Conservation (phyloP, 1,140 invertebrate species). For the Drosophila murphyi region DNA sequence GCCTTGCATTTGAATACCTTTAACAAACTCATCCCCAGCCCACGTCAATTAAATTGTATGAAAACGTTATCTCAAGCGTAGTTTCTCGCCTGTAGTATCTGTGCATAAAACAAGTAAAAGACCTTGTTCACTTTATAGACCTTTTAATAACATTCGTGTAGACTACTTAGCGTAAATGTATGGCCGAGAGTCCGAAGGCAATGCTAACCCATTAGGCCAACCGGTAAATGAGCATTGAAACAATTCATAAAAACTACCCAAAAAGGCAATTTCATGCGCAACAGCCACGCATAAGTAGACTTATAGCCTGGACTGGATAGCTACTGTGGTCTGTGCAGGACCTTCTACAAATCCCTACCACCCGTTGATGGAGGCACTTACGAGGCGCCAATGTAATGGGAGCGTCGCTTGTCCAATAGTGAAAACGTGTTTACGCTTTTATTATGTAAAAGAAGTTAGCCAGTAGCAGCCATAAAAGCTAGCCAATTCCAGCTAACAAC, state of each 20-base stretch:
- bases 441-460: conserved; percentile 70
- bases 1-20: too few relatives aligned
- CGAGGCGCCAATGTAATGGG: conserved; percentile 65
- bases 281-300: conserved; percentile 63
- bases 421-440: conserved; percentile 83
- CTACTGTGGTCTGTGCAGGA: background rate
- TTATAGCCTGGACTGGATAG: too few relatives aligned
- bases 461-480: conserved; percentile 43
- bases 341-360: background rate
- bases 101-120: conserved; percentile 42
- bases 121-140: conserved; percentile 63
- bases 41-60: too few relatives aligned
- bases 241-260: conserved; percentile 79
- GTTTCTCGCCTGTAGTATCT: background rate
- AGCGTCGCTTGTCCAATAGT: conserved; percentile 61
- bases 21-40: too few relatives aligned
- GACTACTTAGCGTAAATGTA: conserved; percentile 22
- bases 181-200: conserved; percentile 41
- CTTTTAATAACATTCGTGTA: conserved; percentile 35
- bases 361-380: conserved; percentile 16
- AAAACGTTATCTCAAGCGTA: conserved; percentile 1
- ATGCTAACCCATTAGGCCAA: conserved; percentile 77
- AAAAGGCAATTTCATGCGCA: conserved; percentile 71
- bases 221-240: conserved; percentile 81
- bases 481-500: conserved; percentile 20